Evolutionary conservation across 2,888 invertebrate genomes (phyloP).

Genomic region (Caenorhabditis virilis): DNA sequence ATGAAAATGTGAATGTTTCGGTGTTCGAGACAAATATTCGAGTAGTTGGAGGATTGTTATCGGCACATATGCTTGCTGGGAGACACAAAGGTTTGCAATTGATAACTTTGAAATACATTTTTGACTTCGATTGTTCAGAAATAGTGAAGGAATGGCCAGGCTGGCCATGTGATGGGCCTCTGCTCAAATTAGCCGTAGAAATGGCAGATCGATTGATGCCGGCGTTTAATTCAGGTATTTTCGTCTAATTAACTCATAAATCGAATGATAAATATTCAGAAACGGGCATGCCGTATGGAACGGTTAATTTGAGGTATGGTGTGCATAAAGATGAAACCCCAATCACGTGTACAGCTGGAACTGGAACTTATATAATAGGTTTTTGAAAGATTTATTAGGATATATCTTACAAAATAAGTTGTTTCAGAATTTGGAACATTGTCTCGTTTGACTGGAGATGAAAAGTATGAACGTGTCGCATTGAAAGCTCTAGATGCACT

Average conservation of each 20-base stretch:
- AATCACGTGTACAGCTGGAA: constrained; percentile 95
- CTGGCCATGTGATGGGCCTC: constrained; percentile 96
- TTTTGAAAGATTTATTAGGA: no score
- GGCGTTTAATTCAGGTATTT: constrained; percentile 67
- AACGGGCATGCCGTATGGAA: constrained; percentile 75
- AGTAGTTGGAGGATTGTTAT: constrained; percentile 91
- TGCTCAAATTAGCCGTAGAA: constrained; percentile 89
- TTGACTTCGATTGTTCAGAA: no score
- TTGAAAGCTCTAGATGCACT: constrained; percentile 85
- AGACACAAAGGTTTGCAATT: no score
- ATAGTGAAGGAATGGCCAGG: constrained; percentile 79
- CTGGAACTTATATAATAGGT: constrained; percentile 94
- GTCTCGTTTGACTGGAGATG: constrained; percentile 68
- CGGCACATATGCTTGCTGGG: constrained; percentile 85
- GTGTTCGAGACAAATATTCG: constrained; percentile 99
- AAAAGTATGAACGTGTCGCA: constrained; percentile 88
- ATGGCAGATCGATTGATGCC: constrained; percentile 88
- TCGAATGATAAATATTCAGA: no score
- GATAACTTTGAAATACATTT: no score
- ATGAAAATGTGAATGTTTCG: constrained; percentile 95
- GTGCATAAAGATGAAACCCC: constrained; percentile 89
- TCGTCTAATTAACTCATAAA: no score
- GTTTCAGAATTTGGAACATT: constrained; percentile 89
- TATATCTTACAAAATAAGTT: no score
- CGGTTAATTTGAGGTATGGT: constrained; percentile 81